Percentiles rank a stretch among this genome's conserved stretches.
phyloP scores from a whole-genome alignment of 2,797 vertebrate genomes.

The Odontamblyopus lacepedii region DNA sequence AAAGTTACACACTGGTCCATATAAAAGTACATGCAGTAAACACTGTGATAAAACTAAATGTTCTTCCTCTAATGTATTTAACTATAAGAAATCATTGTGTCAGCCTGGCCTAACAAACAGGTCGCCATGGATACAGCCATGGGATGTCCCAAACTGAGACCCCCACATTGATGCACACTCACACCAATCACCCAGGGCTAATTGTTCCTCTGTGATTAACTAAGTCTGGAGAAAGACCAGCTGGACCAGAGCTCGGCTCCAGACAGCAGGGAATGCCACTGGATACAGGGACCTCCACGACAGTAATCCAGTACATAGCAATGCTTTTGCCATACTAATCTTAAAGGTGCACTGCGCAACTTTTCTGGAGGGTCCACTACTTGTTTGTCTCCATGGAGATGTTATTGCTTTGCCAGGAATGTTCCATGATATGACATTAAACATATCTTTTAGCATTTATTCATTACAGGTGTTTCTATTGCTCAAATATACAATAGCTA shows the following conservation, averaged over 20 bases:
- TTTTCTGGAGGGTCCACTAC: no score
- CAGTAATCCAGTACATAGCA: neutral
- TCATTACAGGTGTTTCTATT: no score
- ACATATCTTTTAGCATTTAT: no score
- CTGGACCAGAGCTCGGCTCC: constrained; percentile 55
- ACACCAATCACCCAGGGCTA: constrained; percentile 66
- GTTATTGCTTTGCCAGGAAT: no score
- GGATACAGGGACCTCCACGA: constrained; percentile 35
- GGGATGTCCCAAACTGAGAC: constrained; percentile 51
- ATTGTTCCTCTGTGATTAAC: constrained; percentile 75
- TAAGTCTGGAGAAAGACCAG: constrained; percentile 54
- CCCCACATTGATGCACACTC: constrained; percentile 52
- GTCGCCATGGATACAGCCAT: constrained; percentile 76
- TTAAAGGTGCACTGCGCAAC: neutral
- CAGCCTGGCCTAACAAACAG: constrained; percentile 54
- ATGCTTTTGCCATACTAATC: no score
- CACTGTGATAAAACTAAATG: no score
- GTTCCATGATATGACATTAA: no score
- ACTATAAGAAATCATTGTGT: neutral
- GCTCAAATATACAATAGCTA: no score
- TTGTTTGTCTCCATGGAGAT: no score
- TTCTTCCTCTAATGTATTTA: no score
- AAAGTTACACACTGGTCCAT: no score
- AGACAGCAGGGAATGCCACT: constrained; percentile 44
- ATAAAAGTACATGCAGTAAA: no score